These are phyloP conservation scores for Julus scandinavius DNA, from an alignment of 2,888 invertebrate species.

Conservation along the genomic window DNA sequence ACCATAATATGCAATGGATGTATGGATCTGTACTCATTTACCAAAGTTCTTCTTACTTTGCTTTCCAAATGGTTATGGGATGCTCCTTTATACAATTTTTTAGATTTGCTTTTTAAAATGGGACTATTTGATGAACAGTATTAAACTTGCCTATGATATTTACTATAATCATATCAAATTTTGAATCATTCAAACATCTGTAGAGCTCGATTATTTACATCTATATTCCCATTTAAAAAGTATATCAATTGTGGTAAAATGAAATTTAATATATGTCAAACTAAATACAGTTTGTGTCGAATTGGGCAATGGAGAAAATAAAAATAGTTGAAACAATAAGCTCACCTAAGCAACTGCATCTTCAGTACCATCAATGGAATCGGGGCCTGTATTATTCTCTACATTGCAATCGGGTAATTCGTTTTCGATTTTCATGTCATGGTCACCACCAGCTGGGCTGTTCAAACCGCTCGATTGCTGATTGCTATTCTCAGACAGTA, in stretches of 20 bases:
- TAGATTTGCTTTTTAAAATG: not conserved
- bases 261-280: not conserved
- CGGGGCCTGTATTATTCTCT: not conserved
- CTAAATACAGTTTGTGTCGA: not conserved
- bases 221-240: not conserved
- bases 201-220: not conserved
- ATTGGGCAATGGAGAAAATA: not conserved
- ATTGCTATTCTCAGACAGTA: constrained; percentile 51
- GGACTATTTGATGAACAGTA: not conserved
- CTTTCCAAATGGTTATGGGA: not conserved
- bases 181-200: too few relatives aligned
- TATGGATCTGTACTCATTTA: not conserved
- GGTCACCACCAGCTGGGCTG: not conserved
- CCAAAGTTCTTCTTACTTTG: not conserved
- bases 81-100: not conserved
- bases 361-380: not conserved
- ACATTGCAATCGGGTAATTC: not conserved
- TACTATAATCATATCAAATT: too few relatives aligned
- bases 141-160: not conserved
- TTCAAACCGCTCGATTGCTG: constrained; percentile 33
- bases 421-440: not conserved
- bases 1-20: not conserved
- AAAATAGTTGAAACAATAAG: not conserved
- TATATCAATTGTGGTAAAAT: not conserved
- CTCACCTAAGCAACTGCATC: not conserved